These are phyloP conservation scores for Campoplex nolae DNA, from an alignment of 2,888 invertebrate species.

Conservation along the genomic window DNA sequence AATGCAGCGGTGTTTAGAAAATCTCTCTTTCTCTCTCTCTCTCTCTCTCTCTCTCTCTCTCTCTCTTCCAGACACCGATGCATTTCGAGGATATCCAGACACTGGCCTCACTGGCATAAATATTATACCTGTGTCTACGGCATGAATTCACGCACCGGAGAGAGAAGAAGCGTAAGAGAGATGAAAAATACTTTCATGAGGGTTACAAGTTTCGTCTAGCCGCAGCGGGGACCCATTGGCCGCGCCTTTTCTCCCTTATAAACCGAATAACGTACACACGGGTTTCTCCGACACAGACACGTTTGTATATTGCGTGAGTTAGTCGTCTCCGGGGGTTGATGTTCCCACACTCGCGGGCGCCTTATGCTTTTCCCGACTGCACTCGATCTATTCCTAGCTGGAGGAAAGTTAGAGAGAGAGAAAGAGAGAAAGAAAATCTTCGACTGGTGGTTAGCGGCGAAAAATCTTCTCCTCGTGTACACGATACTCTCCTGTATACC, in stretches of 20 bases:
- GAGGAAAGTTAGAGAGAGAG: slow-evolving; percentile 1
- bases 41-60: no score
- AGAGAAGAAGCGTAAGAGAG: slow-evolving; percentile 8
- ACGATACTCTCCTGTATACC: slow-evolving; percentile 53
- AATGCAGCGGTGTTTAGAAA: slow-evolving; percentile 38
- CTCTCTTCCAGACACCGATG: slow-evolving; percentile 7
- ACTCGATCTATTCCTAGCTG: slow-evolving; percentile 10
- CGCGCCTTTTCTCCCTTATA: slow-evolving; percentile 64
- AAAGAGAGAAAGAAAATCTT: slow-evolving; percentile 6
- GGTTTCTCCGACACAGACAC: slow-evolving; percentile 23
- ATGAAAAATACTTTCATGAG: slow-evolving; percentile 51
- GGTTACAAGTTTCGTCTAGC: slow-evolving; percentile 58
- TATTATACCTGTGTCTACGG: slow-evolving; percentile 47
- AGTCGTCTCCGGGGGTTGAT: slow-evolving; percentile 57
- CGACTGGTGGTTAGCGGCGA: slow-evolving; percentile 62
- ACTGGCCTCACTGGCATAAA: slow-evolving; percentile 31
- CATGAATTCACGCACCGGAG: slow-evolving; percentile 52
- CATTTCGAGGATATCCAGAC: slow-evolving; percentile 27
- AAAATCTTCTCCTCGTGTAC: slow-evolving; percentile 45
- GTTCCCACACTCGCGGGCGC: slow-evolving; percentile 68
- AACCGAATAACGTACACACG: slow-evolving; percentile 52
- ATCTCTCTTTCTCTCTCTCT: slow-evolving; percentile 29
- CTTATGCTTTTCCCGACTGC: slow-evolving; percentile 43
- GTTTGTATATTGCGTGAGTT: slow-evolving; percentile 46
- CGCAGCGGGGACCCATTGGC: slow-evolving; percentile 51